Evolutionary conservation across 2,113 vertebrate genomes (phyloP).

Genomic region (Corydoras maculifer): DNA sequence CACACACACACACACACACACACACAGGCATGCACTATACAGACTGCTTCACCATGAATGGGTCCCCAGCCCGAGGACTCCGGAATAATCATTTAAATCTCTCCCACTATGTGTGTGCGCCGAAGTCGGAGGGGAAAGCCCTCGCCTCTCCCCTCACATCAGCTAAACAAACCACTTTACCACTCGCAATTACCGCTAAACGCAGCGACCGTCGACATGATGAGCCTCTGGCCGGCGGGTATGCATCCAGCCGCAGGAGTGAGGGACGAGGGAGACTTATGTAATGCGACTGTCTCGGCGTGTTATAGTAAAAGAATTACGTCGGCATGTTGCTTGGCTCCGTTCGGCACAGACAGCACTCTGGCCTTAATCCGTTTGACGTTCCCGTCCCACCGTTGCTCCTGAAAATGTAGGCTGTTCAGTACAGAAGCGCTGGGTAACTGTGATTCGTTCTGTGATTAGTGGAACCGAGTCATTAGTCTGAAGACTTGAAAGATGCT

Average conservation of each 20-base stretch:
- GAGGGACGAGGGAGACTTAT: slow-evolving; percentile 25
- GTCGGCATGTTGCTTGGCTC: slow-evolving; percentile 16
- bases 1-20: slow-evolving; percentile 6
- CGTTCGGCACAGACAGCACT: not conserved
- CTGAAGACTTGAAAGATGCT: not conserved
- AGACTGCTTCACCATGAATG: slow-evolving; percentile 28
- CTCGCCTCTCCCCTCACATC: slow-evolving; percentile 27
- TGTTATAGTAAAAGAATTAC: slow-evolving; percentile 35
- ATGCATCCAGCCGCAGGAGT: slow-evolving; percentile 12
- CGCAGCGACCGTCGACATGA: slow-evolving; percentile 44
- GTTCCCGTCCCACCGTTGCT: not conserved
- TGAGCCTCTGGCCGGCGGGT: slow-evolving; percentile 23
- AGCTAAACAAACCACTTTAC: slow-evolving; percentile 47
- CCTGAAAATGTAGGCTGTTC: not conserved
- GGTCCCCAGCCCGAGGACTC: slow-evolving; percentile 49
- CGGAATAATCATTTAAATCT: slow-evolving; percentile 40
- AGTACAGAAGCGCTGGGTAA: slow-evolving; percentile 11
- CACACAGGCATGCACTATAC: not conserved
- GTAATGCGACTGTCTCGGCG: slow-evolving; percentile 18
- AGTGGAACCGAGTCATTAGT: slow-evolving; percentile 31
- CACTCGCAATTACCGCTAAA: slow-evolving; percentile 55
- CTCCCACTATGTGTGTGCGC: slow-evolving; percentile 15
- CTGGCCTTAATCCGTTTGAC: slow-evolving; percentile 28
- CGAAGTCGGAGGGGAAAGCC: slow-evolving; percentile 29
- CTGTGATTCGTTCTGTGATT: slow-evolving; percentile 16